phyloP scores from a whole-genome alignment of 2,888 invertebrate species.

The Pherbina coryleti region DNA sequence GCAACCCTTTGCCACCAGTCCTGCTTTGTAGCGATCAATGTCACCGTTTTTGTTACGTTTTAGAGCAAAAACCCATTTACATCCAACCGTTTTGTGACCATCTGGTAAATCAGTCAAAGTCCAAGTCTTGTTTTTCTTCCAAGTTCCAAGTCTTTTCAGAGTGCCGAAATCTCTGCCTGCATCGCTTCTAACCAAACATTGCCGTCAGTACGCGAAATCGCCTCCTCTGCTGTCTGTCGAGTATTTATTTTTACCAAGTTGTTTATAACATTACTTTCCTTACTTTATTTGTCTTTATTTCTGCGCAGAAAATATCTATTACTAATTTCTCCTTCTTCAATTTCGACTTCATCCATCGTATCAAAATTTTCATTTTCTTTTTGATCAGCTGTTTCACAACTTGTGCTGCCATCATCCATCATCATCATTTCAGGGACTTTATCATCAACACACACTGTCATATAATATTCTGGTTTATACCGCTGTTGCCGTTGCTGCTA shows the following conservation, averaged over 20 bases:
- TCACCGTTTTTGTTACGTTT: conserved; percentile 37
- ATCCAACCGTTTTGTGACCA: too few species aligned
- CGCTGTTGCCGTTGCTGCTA: background rate
- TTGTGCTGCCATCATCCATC: background rate
- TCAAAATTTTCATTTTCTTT: background rate
- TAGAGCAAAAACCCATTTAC: conserved; percentile 5
- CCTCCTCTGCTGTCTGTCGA: background rate
- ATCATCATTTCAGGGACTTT: background rate
- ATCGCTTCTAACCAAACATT: too few species aligned
- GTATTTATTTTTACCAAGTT: background rate
- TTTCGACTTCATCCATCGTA: background rate
- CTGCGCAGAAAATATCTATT: too few species aligned
- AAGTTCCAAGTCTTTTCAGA: too few species aligned
- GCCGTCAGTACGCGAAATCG: too few species aligned
- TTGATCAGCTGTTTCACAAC: too few species aligned
- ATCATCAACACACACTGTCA: background rate
- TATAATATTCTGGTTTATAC: background rate
- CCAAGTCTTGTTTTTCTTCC: conserved; percentile 35
- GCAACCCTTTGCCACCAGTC: conserved; percentile 42
- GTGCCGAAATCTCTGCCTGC: background rate
- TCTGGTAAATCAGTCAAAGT: too few species aligned
- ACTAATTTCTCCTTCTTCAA: background rate
- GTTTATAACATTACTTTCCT: background rate
- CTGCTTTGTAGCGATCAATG: conserved; percentile 44
- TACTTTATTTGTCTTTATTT: background rate